A percentile compares a stretch with the other conserved stretches of the same genome.
Conservation (phyloP, 64 coral and sea anemone genomes). For the Stichodactyla mertensii region DNA sequence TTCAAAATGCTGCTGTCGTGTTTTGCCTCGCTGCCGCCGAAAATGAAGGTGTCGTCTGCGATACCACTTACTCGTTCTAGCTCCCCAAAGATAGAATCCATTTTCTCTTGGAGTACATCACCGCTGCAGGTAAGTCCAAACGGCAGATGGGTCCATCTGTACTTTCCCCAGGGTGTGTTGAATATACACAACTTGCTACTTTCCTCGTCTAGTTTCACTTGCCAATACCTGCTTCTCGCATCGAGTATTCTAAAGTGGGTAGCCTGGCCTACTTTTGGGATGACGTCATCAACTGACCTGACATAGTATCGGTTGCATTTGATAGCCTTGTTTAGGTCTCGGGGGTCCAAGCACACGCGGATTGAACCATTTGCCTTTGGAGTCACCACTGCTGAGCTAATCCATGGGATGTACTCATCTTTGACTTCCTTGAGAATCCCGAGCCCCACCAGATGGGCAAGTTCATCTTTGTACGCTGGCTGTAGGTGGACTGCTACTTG, state of each 20-base stretch:
- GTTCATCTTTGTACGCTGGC: slow-evolving; percentile 37
- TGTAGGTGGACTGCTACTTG: slow-evolving; percentile 37
- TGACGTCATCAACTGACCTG: slow-evolving; percentile 24
- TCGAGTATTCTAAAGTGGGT: slow-evolving; percentile 19
- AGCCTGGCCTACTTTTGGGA: not conserved
- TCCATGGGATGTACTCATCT: slow-evolving; percentile 4
- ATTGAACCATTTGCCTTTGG: slow-evolving; percentile 21
- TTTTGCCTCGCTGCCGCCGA: not conserved
- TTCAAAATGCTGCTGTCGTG: slow-evolving; percentile 27
- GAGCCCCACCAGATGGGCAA: slow-evolving; percentile 8
- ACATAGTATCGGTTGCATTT: not conserved
- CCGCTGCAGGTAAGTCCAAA: slow-evolving; percentile 9
- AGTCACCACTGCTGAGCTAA: slow-evolving; percentile 20
- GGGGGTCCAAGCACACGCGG: slow-evolving; percentile 20
- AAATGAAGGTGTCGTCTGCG: slow-evolving; percentile 24
- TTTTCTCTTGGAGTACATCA: slow-evolving; percentile 23
- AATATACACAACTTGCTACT: slow-evolving; percentile 14
- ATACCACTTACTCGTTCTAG: slow-evolving; percentile 17
- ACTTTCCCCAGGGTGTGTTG: slow-evolving; percentile 34
- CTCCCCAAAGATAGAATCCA: not conserved
- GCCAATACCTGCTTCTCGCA: slow-evolving; percentile 9
- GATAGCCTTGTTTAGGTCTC: slow-evolving; percentile 20
- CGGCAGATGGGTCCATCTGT: slow-evolving; percentile 17
- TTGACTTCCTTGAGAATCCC: slow-evolving; percentile 37
- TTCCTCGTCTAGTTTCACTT: slow-evolving; percentile 20